These are phyloP conservation scores for Apus apus DNA, from an alignment of 2,113 vertebrate genomes.

Conservation along the genomic window DNA sequence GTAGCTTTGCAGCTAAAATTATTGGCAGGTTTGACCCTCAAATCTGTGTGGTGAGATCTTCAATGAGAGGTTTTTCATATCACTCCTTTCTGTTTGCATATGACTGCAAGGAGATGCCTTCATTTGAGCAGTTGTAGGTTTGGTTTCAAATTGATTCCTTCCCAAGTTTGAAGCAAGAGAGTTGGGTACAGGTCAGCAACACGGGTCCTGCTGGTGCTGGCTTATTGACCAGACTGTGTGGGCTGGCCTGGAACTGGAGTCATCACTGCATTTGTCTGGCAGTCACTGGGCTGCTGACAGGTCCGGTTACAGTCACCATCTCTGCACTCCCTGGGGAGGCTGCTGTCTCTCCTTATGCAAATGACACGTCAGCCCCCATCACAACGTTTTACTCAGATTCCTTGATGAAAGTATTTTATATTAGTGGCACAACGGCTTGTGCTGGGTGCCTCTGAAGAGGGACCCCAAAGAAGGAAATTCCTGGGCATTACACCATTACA, in stretches of 20 bases:
- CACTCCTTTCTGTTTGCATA: background rate
- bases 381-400: background rate
- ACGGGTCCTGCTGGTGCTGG: background rate
- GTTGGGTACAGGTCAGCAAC: background rate
- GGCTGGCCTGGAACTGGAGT: background rate
- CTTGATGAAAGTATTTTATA: background rate
- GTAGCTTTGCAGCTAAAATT: background rate
- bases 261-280: background rate
- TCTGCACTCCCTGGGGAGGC: accelerated
- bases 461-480: background rate
- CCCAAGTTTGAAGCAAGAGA: background rate
- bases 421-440: background rate
- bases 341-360: background rate
- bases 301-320: background rate
- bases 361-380: background rate
- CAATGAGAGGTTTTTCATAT: background rate
- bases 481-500: background rate
- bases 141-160: background rate
- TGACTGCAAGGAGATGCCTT: background rate
- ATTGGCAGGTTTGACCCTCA: background rate
- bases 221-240: background rate
- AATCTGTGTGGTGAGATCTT: background rate
- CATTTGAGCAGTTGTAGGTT: background rate
- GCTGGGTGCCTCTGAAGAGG: background rate
- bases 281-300: background rate